Base-by-base conservation (phyloP, 2,113 vertebrate species). In the Brachypteracias leptosomus region DNA sequence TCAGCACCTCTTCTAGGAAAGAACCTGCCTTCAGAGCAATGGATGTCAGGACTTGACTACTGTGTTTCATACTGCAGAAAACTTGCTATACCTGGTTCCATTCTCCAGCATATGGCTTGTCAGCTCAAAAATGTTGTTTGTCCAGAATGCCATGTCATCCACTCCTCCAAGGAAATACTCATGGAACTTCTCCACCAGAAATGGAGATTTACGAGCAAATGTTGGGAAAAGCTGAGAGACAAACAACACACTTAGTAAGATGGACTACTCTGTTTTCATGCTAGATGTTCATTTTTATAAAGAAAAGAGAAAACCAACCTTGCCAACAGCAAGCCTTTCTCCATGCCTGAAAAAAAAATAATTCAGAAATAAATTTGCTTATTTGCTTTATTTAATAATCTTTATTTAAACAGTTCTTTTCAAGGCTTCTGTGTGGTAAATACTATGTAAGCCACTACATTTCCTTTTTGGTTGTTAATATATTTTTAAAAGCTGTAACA, bases 101-200 rank as follows among this genome's bases (percentile, higher is more conserved):
- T 97, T 97, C 47, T 98, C 97, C 17, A 98, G 91, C 97, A 98
- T 98, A 31, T 89, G 92, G 91, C 98, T 96, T 0, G 77, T 98
- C 47, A 97, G 61, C 24, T 92, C 96, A 93, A 98, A 98, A 86
- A 98, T 98, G 19, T 97, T 98, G 57, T 97, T 98, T 38, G 97
- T 96, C 98, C 98, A 98, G 88, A 96, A 98, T 0, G 97, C 97
- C 98, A 98, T 98, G 68, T 98, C 98, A 91, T 98, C 98, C 73
- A 98, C 92, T 44, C 98, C 98, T 79, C 98, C 98, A 1, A 98
- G 97, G 91, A 98, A 98, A 94, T 98, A 98, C 16, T 98, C 98
- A 7, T 98, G 95, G 95, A 98, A 98, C 42, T 97, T 98, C 44
- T 98, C 98, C 91, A 98, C 98, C 93, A 98, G 79, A 94, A 98